Evolutionary conservation across 2,888 invertebrate species (phyloP), one percentile per base, ranked within the genome.

Genomic region (Ophion obscuratus): DNA sequence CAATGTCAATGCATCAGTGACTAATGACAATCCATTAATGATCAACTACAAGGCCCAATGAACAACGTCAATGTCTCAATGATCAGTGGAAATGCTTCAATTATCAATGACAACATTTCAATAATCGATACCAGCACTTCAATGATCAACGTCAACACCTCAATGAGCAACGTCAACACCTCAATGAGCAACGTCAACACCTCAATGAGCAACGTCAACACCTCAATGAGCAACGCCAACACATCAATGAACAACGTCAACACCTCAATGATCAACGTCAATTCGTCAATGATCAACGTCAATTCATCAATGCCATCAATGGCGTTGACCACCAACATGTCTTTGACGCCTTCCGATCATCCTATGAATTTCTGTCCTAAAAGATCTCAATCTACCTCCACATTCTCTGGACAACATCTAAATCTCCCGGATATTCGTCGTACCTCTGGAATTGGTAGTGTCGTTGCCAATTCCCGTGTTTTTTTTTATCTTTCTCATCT

Each of bases 371-470:
- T 53, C 53, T 14, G 17, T 53, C 53, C 14, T 2, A 5, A 31
- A 66, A 31, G 4, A 6, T 36, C n/a, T 11, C 68, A 20, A 68
- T 53, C 53, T 5, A 53, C 14, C 24, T 64, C 31, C 27, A 40
- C 40, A 62, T n/a, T 20, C 11, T 74, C 62, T 53, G 27, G 7
- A 66, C 47, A 31, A 36, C n/a, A 66, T 76, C 44, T 66, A 62
- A 47, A 36, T 64, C 66, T 73, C 44, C n/a, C 67, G 31, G 66
- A 59, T 67, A 81, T 66, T 66, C 66, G 64, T 73, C 53, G 66
- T 57, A 64, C n/a, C 44, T 7, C 4, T 27, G 2, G 5, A 40
- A 40, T 9, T 17, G 47, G 10, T 17, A 47, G 47, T 53, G 9
- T 53, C 80, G 20, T 64, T 40, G 0, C 20, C 14, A 59, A 59